phyloP scores from a whole-genome alignment of 2,888 invertebrate species.

The Physocephala rufipes region DNA sequence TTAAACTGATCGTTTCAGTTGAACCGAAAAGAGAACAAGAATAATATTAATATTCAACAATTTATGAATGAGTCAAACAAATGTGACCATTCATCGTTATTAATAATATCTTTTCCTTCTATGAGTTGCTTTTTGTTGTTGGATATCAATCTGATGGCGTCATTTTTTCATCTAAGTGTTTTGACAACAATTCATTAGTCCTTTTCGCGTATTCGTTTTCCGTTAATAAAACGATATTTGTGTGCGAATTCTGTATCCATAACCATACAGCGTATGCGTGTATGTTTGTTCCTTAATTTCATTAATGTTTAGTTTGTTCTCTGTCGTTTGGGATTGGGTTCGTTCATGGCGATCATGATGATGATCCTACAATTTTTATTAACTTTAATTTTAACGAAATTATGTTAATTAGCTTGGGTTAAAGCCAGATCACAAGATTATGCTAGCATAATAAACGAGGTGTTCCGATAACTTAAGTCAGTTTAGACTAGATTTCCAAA shows the following conservation, averaged over 20 bases:
- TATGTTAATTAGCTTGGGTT: constrained; percentile 50
- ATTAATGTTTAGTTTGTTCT: constrained; percentile 20
- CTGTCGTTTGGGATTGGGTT: too few relatives aligned
- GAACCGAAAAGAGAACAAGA: too few relatives aligned
- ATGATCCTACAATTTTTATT: neutral
- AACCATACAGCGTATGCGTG: neutral
- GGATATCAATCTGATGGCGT: too few relatives aligned
- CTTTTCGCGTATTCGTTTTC: neutral
- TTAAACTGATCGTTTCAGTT: too few relatives aligned
- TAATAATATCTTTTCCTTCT: too few relatives aligned
- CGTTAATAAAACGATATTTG: neutral
- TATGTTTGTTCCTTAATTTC: neutral
- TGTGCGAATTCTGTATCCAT: neutral
- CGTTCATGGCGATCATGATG: constrained; percentile 15
- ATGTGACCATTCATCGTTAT: too few relatives aligned
- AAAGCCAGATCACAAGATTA: constrained; percentile 31
- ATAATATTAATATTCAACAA: too few relatives aligned
- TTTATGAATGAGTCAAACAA: too few relatives aligned
- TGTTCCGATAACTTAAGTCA: too few relatives aligned
- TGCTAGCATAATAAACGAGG: neutral
- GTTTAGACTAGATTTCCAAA: too few relatives aligned
- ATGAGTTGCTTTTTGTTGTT: too few relatives aligned
- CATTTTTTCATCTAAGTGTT: neutral
- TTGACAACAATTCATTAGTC: neutral
- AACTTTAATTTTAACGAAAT: constrained; percentile 51